Conservation (phyloP, 2,797 vertebrate genomes). For the Potorous gilbertii region DNA sequence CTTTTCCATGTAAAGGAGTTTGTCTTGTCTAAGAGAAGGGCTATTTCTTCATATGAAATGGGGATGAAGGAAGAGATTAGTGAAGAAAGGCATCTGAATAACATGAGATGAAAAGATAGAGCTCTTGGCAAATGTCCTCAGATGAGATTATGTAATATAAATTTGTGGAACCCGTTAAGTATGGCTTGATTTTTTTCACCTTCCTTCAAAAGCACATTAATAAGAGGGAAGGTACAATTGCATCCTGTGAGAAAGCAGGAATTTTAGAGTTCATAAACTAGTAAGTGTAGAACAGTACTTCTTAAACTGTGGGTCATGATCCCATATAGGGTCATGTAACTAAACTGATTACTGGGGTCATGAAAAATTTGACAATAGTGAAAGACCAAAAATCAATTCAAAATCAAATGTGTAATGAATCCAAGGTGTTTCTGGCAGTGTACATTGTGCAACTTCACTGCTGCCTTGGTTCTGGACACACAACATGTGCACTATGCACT, state of each 20-base stretch:
- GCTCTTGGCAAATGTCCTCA: background rate
- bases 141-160: background rate
- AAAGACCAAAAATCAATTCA: too few species aligned
- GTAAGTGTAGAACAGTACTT: background rate
- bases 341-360: too few species aligned
- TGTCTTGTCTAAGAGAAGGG: background rate
- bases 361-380: too few species aligned
- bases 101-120: background rate
- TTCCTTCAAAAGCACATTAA: background rate
- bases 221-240: background rate
- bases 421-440: too few species aligned
- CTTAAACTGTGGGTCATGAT: too few species aligned
- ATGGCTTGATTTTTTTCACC: background rate
- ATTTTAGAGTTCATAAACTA: background rate
- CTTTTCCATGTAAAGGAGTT: background rate
- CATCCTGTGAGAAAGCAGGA: background rate
- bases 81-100: background rate
- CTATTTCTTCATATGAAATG: background rate
- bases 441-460: too few species aligned
- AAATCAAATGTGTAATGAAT: too few species aligned
- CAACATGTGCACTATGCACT: too few species aligned
- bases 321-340: too few species aligned
- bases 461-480: too few species aligned
- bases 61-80: background rate
- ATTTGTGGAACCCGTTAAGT: background rate